Conservation (phyloP, 1,140 invertebrate species). For the Micrasema longulum region DNA sequence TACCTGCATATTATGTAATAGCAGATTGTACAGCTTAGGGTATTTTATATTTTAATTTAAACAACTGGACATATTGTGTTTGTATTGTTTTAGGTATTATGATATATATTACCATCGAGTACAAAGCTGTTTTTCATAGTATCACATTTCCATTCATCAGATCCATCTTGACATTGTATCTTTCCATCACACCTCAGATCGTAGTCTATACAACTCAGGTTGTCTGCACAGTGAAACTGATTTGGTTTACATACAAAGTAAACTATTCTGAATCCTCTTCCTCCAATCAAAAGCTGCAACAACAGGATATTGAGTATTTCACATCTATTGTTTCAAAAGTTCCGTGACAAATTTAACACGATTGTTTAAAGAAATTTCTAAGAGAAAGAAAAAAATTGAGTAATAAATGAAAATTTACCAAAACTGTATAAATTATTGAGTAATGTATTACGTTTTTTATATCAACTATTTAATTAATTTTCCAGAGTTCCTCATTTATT, state of each 20-base stretch:
- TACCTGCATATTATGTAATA: too few relatives aligned
- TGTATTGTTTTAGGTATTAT: too few relatives aligned
- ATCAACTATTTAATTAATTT: too few relatives aligned
- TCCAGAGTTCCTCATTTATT: too few relatives aligned
- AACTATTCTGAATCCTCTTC: constrained; percentile 39
- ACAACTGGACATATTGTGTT: too few relatives aligned
- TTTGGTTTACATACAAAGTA: constrained; percentile 42
- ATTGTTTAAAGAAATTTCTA: too few relatives aligned
- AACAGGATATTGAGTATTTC: not conserved
- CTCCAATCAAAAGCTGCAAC: constrained; percentile 42
- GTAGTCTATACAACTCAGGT: constrained; percentile 38
- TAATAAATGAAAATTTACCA: not conserved
- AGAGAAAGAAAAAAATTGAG: too few relatives aligned
- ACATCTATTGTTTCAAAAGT: too few relatives aligned
- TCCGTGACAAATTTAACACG: too few relatives aligned
- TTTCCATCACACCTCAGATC: constrained; percentile 44
- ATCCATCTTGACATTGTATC: constrained; percentile 39
- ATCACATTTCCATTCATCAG: constrained; percentile 45
- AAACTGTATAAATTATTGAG: not conserved
- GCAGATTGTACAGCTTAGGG: too few relatives aligned
- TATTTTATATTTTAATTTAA: too few relatives aligned
- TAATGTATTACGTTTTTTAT: not conserved
- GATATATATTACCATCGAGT: constrained; percentile 36
- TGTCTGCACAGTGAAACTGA: constrained; percentile 47
- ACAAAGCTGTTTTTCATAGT: constrained; percentile 27